Evolutionary conservation across 2,888 invertebrate species (phyloP).

Genomic region (Ophioninae sp.): DNA sequence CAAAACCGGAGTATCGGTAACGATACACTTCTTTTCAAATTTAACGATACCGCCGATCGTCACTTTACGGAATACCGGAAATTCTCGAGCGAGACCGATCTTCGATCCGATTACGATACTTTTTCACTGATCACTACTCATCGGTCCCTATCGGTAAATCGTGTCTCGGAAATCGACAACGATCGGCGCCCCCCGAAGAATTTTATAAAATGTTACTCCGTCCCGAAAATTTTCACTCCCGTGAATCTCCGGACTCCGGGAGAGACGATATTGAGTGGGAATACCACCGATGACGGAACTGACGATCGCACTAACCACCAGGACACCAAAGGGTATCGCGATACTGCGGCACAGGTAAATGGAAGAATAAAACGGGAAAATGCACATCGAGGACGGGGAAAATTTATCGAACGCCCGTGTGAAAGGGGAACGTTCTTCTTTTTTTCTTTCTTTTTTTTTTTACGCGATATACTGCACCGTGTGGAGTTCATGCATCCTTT

Average conservation of each 20-base stretch:
- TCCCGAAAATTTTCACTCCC: not conserved
- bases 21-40: conserved; percentile 16
- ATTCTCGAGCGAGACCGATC: conserved; percentile 38
- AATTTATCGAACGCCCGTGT: conserved; percentile 21
- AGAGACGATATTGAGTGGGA: not conserved
- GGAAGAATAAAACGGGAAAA: not conserved
- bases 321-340: conserved; percentile 24
- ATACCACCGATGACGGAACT: conserved; percentile 18
- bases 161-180: not conserved
- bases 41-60: not conserved
- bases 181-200: conserved; percentile 7
- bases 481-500: conserved; percentile 1
- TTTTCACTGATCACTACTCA: conserved; percentile 13
- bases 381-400: not conserved
- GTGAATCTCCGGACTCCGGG: not conserved
- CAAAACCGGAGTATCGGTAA: conserved; percentile 20
- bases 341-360: conserved; percentile 54
- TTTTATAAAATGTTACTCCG: conserved; percentile 7
- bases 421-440: conserved; percentile 1
- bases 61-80: conserved; percentile 23
- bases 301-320: conserved; percentile 28
- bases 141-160: conserved; percentile 43
- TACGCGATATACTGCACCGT: conserved; percentile 4
- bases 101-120: conserved; percentile 17
- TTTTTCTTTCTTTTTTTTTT: conserved; percentile 26